Evolutionary conservation across 1,140 invertebrate species (phyloP).

Genomic region (Ganaspis sp.): DNA sequence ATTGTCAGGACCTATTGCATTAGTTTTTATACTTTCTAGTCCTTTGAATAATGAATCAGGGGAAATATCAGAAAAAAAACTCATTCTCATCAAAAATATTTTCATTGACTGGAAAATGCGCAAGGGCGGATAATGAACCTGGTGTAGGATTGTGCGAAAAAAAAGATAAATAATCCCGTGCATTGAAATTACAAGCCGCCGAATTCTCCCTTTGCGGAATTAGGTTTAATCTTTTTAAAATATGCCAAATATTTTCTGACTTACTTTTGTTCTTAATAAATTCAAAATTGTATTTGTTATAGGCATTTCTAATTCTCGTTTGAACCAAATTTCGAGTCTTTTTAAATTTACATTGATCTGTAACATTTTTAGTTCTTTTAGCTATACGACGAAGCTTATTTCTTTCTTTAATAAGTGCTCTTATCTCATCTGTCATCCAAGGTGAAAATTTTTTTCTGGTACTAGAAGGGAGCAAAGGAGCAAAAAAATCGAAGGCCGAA

Average conservation of each 20-base stretch:
- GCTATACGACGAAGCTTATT: neutral
- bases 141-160: neutral
- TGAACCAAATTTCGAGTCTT: neutral
- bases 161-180: neutral
- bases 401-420: neutral
- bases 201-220: neutral
- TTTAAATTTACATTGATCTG: neutral
- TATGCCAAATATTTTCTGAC: neutral
- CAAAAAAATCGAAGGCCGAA: neutral
- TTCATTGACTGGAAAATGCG: no score
- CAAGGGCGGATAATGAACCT: neutral
- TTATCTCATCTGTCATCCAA: neutral
- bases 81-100: no score
- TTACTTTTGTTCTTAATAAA: neutral
- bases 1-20: neutral
- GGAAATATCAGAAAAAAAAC: no score
- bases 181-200: neutral
- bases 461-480: neutral
- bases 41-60: no score
- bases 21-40: neutral
- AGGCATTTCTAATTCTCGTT: neutral
- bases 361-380: neutral
- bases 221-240: neutral
- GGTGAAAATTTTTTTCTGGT: neutral
- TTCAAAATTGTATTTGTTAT: neutral